Percentiles rank a stretch among this genome's conserved stretches.
phyloP scores from a whole-genome alignment of 37 sponge, comb jelly and placozoan genomes.

The Diacarnus erythraeanus region DNA sequence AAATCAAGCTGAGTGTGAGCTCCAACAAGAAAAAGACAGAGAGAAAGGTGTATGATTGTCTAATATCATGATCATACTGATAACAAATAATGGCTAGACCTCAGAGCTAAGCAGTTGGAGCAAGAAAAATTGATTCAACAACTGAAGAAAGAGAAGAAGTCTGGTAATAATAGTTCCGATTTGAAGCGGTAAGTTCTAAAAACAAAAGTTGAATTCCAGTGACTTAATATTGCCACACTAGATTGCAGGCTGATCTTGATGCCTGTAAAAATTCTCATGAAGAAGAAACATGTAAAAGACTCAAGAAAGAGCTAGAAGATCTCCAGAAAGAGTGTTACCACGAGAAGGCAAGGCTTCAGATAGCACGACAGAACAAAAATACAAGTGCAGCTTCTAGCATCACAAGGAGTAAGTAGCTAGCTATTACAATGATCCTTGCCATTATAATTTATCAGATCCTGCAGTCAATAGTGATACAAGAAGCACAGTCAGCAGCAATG shows the following conservation, averaged over 20 bases:
- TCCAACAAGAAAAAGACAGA: not conserved
- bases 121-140: not conserved
- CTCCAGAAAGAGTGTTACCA: slow-evolving; percentile 65
- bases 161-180: not conserved
- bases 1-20: slow-evolving; percentile 1
- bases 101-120: not conserved
- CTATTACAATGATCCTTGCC: not conserved
- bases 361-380: not conserved
- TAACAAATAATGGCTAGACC: slow-evolving; percentile 14
- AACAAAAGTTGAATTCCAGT: not conserved
- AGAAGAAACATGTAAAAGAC: slow-evolving; percentile 38
- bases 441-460: too few species aligned
- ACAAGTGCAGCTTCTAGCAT: not conserved
- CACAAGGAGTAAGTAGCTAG: not conserved
- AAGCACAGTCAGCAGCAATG: too few species aligned
- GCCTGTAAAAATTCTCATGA: slow-evolving; percentile 24
- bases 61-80: not conserved
- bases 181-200: slow-evolving; percentile 4
- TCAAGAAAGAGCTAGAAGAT: slow-evolving; percentile 50
- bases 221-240: slow-evolving; percentile 7
- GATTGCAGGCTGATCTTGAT: slow-evolving; percentile 64
- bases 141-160: not conserved
- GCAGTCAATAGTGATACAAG: not conserved
- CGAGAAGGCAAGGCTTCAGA: slow-evolving; percentile 47
- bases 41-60: not conserved